These are phyloP conservation scores for Synanthedon myopaeformis DNA, from an alignment of 2,888 invertebrate species.

Conservation along the genomic window DNA sequence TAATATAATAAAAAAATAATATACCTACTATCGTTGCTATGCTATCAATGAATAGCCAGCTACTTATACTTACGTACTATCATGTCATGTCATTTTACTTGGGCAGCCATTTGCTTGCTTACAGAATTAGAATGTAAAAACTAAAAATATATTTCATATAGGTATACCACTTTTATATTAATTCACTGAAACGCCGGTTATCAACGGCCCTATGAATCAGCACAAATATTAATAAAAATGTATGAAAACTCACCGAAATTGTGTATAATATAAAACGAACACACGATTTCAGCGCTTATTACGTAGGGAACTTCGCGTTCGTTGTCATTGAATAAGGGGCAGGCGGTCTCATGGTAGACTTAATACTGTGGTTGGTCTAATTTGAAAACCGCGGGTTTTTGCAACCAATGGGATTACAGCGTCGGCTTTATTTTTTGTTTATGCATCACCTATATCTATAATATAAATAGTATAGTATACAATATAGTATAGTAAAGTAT, in stretches of 20 bases:
- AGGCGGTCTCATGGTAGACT: conserved; percentile 36
- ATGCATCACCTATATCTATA: conserved; percentile 7
- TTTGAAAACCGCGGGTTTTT: conserved; percentile 53
- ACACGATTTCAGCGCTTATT: conserved; percentile 71
- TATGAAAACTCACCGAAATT: conserved; percentile 54
- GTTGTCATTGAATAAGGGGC: conserved; percentile 48
- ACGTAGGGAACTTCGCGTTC: conserved; percentile 61
- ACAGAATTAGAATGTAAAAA: conserved; percentile 60
- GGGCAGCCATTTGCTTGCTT: conserved; percentile 71
- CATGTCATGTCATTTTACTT: conserved; percentile 48
- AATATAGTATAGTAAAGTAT: conserved; percentile 7
- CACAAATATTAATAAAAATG: conserved; percentile 17
- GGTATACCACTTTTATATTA: not conserved
- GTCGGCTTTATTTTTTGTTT: conserved; percentile 67
- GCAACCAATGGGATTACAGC: conserved; percentile 40
- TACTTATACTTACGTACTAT: conserved; percentile 11
- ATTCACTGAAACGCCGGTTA: too few relatives aligned
- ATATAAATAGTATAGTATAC: not conserved
- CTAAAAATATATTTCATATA: conserved; percentile 32
- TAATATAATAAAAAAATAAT: too few relatives aligned
- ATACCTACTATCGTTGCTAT: too few relatives aligned
- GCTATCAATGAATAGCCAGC: conserved; percentile 5
- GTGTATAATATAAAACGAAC: conserved; percentile 52
- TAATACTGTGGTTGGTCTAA: conserved; percentile 47
- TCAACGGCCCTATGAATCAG: not conserved